A percentile compares a stretch with the other conserved stretches of the same genome.
Evolutionary conservation across 2,797 vertebrate species (phyloP).

Genomic region (Capromys pilorides): DNA sequence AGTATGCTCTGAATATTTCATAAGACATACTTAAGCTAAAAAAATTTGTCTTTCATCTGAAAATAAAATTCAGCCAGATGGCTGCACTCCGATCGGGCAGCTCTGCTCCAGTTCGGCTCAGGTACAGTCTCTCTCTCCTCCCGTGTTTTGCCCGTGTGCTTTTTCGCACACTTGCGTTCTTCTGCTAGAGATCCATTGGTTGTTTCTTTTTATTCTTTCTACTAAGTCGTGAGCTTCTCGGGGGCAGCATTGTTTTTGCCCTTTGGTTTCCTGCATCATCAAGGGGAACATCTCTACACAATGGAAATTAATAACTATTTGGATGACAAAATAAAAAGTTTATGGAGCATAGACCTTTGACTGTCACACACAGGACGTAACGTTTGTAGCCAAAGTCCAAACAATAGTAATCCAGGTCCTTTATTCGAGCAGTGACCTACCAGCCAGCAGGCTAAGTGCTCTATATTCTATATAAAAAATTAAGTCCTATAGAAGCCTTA

Average conservation of each 20-base stretch:
- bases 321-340: not conserved
- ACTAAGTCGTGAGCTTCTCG: slow-evolving; percentile 10
- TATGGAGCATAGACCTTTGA: not conserved
- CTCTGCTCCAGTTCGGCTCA: not conserved
- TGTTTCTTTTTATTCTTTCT: slow-evolving; percentile 47
- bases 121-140: not conserved
- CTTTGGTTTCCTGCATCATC: not conserved
- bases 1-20: slow-evolving; percentile 19
- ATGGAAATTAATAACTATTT: not conserved
- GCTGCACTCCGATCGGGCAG: not conserved
- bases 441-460: not conserved
- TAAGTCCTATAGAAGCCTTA: not conserved
- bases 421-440: not conserved
- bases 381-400: not conserved
- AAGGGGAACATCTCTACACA: not conserved
- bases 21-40: slow-evolving; percentile 27
- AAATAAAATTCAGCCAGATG: slow-evolving; percentile 42
- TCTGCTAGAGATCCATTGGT: not conserved
- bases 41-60: slow-evolving; percentile 30
- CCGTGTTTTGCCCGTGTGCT: not conserved
- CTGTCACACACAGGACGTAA: not conserved
- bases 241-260: not conserved
- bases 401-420: not conserved
- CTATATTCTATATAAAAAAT: not conserved
- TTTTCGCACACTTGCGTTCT: slow-evolving; percentile 1